Evolutionary conservation across 92 coral and sea anemone genomes (phyloP).

Genomic region (Galaxea fascicularis): DNA sequence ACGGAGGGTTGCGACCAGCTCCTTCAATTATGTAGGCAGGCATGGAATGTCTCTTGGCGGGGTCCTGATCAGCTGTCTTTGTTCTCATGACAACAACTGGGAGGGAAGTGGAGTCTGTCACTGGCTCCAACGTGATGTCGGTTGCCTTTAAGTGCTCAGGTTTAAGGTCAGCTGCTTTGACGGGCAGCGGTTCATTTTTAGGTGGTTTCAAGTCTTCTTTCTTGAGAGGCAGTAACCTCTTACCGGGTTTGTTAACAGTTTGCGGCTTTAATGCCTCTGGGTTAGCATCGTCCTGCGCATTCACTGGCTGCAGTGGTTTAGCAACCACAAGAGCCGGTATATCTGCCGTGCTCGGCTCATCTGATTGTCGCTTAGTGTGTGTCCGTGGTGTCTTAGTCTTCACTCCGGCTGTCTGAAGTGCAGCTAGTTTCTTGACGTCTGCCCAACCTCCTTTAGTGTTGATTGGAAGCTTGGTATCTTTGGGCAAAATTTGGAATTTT

Average conservation of each 20-base stretch:
- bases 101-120: neutral
- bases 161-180: neutral
- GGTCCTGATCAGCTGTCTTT: conserved; percentile 31
- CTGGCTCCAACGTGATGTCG: neutral
- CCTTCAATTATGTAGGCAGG: conserved; percentile 59
- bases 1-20: conserved; percentile 28
- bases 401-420: neutral
- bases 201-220: neutral
- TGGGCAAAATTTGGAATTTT: conserved; percentile 26
- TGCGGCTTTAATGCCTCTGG: neutral
- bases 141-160: neutral
- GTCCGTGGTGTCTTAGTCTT: conserved; percentile 3
- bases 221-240: neutral
- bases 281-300: neutral
- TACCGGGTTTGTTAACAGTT: neutral
- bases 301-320: neutral
- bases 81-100: conserved; percentile 35
- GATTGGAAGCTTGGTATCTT: neutral
- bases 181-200: neutral
- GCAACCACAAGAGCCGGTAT: too few relatives aligned
- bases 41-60: conserved; percentile 54
- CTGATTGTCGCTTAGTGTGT: neutral
- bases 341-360: conserved; percentile 7
- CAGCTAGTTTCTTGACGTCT: conserved; percentile 32
- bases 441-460: neutral